These are phyloP conservation scores for Bubo blakistoni DNA, from an alignment of 2,113 vertebrate genomes.

Conservation along the genomic window DNA sequence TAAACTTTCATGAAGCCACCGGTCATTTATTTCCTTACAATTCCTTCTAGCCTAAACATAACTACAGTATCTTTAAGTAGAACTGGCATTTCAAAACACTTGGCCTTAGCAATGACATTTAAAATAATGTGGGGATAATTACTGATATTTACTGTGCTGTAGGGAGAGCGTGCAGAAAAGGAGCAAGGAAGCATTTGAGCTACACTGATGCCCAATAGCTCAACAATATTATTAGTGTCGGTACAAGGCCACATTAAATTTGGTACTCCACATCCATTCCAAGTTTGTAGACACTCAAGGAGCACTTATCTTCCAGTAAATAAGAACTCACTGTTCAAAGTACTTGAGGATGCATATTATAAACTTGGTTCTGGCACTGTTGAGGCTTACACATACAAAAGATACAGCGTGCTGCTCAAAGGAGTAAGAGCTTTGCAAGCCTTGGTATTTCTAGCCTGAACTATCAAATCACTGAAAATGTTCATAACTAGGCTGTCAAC, in stretches of 20 bases:
- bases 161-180: not conserved
- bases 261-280: not conserved
- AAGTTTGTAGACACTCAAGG: not conserved
- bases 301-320: conserved; percentile 45
- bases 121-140: conserved; percentile 30
- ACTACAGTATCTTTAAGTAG: not conserved
- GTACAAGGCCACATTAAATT: not conserved
- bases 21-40: not conserved
- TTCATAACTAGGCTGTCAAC: not conserved
- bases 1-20: not conserved
- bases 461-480: not conserved
- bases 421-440: not conserved
- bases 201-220: not conserved
- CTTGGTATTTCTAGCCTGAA: not conserved
- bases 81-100: conserved; percentile 34
- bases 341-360: conserved; percentile 3
- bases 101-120: conserved; percentile 28
- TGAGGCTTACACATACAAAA: not conserved
- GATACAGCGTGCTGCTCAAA: not conserved
- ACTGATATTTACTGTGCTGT: conserved; percentile 31
- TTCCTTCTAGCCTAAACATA: not conserved
- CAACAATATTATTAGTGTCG: not conserved
- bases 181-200: not conserved
- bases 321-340: conserved; percentile 5
- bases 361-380: not conserved